These are phyloP conservation scores for Strigops habroptila DNA, from an alignment of 2,113 vertebrate genomes.

Conservation along the genomic window DNA sequence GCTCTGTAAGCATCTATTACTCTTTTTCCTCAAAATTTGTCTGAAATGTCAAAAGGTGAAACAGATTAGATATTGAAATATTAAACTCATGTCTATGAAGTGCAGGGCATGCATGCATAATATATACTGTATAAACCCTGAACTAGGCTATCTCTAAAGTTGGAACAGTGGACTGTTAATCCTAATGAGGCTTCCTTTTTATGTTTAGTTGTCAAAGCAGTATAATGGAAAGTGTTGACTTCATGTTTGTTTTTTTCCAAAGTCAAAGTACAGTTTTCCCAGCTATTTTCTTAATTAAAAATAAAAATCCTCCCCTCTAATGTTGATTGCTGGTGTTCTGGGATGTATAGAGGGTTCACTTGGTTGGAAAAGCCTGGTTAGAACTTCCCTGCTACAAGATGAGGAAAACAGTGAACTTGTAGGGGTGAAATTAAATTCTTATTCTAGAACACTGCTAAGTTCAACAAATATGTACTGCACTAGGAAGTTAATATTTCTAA, in stretches of 20 bases:
- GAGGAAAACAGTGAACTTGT: not conserved
- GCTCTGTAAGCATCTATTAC: not conserved
- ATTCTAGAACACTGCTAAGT: not conserved
- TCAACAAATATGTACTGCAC: not conserved
- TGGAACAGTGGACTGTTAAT: not conserved
- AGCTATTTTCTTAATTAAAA: not conserved
- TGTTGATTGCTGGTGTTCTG: not conserved
- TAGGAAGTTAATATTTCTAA: not conserved
- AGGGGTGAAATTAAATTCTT: not conserved
- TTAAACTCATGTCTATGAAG: not conserved
- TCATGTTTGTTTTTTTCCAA: not conserved
- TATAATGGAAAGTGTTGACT: not conserved
- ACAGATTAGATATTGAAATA: not conserved
- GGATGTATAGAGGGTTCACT: not conserved
- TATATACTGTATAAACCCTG: not conserved
- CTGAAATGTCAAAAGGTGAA: slow-evolving; percentile 13
- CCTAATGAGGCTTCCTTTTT: not conserved
- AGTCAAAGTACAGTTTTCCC: not conserved
- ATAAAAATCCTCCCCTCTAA: not conserved
- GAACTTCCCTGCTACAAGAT: not conserved
- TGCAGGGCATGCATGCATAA: not conserved
- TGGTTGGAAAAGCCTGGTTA: slow-evolving; percentile 5
- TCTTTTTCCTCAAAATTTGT: not conserved
- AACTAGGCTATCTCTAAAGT: not conserved
- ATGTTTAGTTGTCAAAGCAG: not conserved